phyloP scores from a whole-genome alignment of 2,888 invertebrate species.

The Chalcis sispes region DNA sequence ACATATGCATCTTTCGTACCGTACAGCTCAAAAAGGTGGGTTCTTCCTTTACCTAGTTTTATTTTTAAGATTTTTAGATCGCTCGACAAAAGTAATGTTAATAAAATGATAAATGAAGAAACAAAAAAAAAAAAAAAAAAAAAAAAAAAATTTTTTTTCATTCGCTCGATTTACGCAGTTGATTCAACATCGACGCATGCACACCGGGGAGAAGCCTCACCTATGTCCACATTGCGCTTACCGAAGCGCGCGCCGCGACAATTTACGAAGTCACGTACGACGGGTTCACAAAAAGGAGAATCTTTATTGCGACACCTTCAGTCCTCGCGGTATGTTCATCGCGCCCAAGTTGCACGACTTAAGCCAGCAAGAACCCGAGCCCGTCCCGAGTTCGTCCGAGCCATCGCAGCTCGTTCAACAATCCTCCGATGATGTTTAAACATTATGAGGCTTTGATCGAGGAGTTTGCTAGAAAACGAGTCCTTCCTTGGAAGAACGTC shows the following conservation, averaged over 20 bases:
- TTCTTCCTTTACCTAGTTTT: no score
- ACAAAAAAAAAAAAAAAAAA: no score
- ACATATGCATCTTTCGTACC: slow-evolving; percentile 78
- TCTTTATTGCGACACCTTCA: slow-evolving; percentile 79
- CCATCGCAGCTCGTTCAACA: no score
- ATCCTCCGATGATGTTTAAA: no score
- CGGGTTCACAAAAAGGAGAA: slow-evolving; percentile 79
- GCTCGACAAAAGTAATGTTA: no score
- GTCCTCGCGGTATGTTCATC: slow-evolving; percentile 77
- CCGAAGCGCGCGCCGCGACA: slow-evolving; percentile 78
- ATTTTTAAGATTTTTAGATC: no score
- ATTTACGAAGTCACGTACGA: slow-evolving; percentile 78
- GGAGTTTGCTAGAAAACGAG: no score
- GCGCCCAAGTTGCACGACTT: slow-evolving; percentile 63
- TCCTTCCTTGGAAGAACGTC: no score
- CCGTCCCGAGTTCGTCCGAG: background rate
- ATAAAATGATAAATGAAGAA: no score
- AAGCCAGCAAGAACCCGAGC: background rate
- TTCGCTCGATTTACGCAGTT: no score
- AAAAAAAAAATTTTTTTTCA: no score
- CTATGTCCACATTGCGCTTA: slow-evolving; percentile 79
- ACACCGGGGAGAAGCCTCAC: slow-evolving; percentile 79
- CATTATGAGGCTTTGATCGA: no score
- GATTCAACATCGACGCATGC: slow-evolving; percentile 79
- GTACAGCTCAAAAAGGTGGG: slow-evolving; percentile 78